These are phyloP conservation scores for Leucoraja ocellata DNA, from an alignment of 2,797 vertebrate genomes.

Conservation along the genomic window DNA sequence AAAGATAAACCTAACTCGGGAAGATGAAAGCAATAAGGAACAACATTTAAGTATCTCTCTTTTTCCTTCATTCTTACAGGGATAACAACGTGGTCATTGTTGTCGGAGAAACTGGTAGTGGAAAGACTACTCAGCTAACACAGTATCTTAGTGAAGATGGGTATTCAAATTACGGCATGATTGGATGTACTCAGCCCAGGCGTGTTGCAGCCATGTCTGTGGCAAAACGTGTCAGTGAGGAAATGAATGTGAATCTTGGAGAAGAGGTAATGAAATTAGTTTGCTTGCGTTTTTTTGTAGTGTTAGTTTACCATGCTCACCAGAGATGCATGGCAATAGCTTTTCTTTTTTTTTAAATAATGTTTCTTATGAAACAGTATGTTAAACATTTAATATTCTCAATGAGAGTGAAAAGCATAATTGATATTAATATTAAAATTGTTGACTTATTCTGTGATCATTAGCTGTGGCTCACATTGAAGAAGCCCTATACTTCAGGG, in stretches of 20 bases:
- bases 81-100: slow-evolving; percentile 98
- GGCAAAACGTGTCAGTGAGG: slow-evolving; percentile 94
- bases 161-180: slow-evolving; percentile 95
- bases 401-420: background rate
- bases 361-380: background rate
- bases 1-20: background rate
- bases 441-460: background rate
- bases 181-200: slow-evolving; percentile 92
- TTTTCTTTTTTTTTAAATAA: background rate
- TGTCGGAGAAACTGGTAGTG: slow-evolving; percentile 93
- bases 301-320: background rate
- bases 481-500: background rate
- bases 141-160: slow-evolving; percentile 97
- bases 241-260: slow-evolving; percentile 82
- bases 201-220: slow-evolving; percentile 97
- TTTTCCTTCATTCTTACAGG: slow-evolving; percentile 53
- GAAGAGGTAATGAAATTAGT: slow-evolving; percentile 76
- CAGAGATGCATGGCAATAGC: background rate
- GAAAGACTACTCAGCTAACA: slow-evolving; percentile 95
- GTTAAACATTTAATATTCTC: background rate
- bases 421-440: background rate
- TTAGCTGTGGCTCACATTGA: background rate
- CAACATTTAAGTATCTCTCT: background rate
- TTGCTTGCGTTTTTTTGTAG: background rate
- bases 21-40: background rate